phyloP scores from a whole-genome alignment of 2,113 vertebrate genomes.

The Brachyhypopomus occidentalis region DNA sequence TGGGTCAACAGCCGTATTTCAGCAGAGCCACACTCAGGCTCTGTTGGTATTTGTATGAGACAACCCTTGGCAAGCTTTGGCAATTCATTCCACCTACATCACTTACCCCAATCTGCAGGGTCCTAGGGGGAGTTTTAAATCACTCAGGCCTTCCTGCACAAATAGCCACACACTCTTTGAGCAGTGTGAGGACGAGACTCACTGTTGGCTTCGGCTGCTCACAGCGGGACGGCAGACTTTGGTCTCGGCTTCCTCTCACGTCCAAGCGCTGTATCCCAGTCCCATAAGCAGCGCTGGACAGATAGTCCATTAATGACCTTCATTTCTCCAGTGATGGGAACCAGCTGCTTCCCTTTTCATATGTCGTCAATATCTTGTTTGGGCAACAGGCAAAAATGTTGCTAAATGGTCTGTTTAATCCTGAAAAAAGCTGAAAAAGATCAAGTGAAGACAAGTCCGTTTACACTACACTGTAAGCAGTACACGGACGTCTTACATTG shows the following conservation, averaged over 20 bases:
- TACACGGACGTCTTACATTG: not conserved
- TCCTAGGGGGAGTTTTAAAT: slow-evolving; percentile 11
- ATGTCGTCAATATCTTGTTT: slow-evolving; percentile 9
- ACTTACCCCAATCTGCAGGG: slow-evolving; percentile 8
- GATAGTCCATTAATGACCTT: slow-evolving; percentile 5
- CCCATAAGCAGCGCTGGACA: slow-evolving; percentile 9
- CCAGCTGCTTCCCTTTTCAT: slow-evolving; percentile 6
- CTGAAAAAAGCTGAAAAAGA: not conserved
- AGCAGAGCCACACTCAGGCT: slow-evolving; percentile 52
- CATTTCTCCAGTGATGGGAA: slow-evolving; percentile 10
- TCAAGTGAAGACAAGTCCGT: slow-evolving; percentile 2
- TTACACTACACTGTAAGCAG: slow-evolving; percentile 17
- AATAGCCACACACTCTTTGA: not conserved
- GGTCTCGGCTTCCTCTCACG: not conserved
- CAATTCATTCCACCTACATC: slow-evolving; percentile 31
- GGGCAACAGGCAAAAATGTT: slow-evolving; percentile 15
- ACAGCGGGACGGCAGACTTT: not conserved
- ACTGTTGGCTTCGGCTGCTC: not conserved
- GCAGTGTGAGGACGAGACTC: not conserved
- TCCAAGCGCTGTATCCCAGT: not conserved
- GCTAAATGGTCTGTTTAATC: slow-evolving; percentile 22
- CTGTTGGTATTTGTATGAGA: slow-evolving; percentile 58
- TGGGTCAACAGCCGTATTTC: slow-evolving; percentile 60
- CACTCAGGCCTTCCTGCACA: not conserved
- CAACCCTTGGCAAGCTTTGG: slow-evolving; percentile 54